Conservation (phyloP, 2,113 vertebrate genomes). For the Malurus elegans region DNA sequence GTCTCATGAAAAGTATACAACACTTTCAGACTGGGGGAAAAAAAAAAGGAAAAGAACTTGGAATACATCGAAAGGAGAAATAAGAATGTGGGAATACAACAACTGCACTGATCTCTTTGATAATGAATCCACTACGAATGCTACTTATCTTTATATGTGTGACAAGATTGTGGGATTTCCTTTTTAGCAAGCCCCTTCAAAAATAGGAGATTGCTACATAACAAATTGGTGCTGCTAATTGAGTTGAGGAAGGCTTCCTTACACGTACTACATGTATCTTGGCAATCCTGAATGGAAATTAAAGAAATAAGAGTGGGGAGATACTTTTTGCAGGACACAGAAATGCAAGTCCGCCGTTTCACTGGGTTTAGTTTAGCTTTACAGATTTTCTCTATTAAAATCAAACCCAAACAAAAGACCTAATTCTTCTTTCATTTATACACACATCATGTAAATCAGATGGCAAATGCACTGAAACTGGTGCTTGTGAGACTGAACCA, state of each 20-base stretch:
- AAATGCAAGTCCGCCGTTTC: neutral
- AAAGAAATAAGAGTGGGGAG: neutral
- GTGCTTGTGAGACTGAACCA: neutral
- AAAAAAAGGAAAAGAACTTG: slow-evolving; percentile 46
- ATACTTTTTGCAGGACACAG: neutral
- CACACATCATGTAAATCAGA: neutral
- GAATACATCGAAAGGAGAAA: slow-evolving; percentile 69
- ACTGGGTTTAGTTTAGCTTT: neutral
- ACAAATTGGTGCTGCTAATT: neutral
- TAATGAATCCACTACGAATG: slow-evolving; percentile 56
- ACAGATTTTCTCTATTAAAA: neutral
- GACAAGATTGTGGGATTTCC: slow-evolving; percentile 27
- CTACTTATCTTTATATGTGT: slow-evolving; percentile 60
- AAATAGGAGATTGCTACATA: neutral
- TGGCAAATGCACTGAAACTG: neutral
- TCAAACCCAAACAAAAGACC: neutral
- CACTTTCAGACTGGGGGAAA: slow-evolving; percentile 46
- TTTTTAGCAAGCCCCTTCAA: neutral
- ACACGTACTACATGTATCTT: neutral
- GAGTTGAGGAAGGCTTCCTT: neutral
- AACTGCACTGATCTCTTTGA: slow-evolving; percentile 61
- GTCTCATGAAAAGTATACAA: slow-evolving; percentile 64
- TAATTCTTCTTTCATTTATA: neutral
- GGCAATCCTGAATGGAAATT: neutral
- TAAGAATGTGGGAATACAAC: slow-evolving; percentile 53